phyloP scores from a whole-genome alignment of 2,888 invertebrate genomes.

The Lepas anatifera region DNA sequence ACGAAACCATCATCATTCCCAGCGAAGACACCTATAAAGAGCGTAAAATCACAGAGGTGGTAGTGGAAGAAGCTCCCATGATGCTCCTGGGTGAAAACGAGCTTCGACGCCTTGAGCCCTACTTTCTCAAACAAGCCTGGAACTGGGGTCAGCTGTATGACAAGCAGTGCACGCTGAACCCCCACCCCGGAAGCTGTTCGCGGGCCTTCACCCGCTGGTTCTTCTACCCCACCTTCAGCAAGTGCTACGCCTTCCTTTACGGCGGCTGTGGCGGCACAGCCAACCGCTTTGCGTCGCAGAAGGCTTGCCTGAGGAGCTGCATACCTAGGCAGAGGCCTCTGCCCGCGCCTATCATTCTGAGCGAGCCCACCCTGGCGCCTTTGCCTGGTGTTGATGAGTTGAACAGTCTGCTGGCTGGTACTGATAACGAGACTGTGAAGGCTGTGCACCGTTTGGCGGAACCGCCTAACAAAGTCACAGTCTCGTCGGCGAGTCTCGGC shows the following conservation, averaged over 20 bases:
- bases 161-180: background rate
- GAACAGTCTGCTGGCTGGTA: background rate
- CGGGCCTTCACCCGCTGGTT: background rate
- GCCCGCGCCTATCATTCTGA: background rate
- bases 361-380: slow-evolving; percentile 3
- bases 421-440: background rate
- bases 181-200: background rate
- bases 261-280: background rate
- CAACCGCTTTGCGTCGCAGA: background rate
- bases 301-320: background rate
- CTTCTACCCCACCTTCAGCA: slow-evolving; percentile 2
- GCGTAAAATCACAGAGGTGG: background rate
- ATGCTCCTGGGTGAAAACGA: background rate
- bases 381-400: background rate
- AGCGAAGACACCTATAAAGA: background rate
- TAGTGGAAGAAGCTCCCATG: background rate
- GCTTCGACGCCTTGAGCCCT: background rate
- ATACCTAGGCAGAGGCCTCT: background rate
- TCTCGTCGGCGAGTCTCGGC: too few relatives aligned
- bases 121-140: background rate
- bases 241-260: background rate
- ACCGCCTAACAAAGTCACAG: too few relatives aligned
- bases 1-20: too few relatives aligned
- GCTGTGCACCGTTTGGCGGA: background rate
- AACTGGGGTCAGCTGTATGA: slow-evolving; percentile 1